Evolutionary conservation across 1,140 invertebrate genomes (phyloP), one percentile per base, ranked within the genome.

Genomic region (Leptinotarsa texana): DNA sequence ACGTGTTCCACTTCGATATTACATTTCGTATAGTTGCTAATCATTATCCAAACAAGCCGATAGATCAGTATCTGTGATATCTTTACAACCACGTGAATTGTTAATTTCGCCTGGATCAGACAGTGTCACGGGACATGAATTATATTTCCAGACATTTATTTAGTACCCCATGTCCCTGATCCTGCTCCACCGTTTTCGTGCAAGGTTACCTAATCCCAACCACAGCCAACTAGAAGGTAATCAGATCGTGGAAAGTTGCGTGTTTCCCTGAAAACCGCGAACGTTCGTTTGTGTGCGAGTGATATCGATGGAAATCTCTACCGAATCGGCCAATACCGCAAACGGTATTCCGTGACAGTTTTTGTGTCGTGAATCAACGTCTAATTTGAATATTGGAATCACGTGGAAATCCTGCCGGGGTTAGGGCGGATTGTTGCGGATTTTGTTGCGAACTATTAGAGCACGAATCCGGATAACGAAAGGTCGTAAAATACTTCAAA

Each of bases 311-410:
- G 17, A 57, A 57, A 57, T 57, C 51, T 57, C 51, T 0, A 57
- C 51, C 51, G 51, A 57, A 57, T 57, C 13, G n/a, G n/a, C 51
- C 51, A 15, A 17, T 18, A 57, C 51, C 2, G 51, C 51, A 57
- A 17, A 57, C 51, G n/a, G 51, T 57, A 57, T 57, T 57, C 51
- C 51, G 51, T 57, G 51, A 57, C 51, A 57, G 51, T 57, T 57
- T 57, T 57, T 57, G 6, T n/a, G 51, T 57, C 51, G 15, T 57
- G 11, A 57, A 57, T 57, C n/a, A 57, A 57, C 51, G 51, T 57
- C 51, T 57, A 57, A 57, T 57, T 57, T 57, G 15, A 57, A 57
- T 57, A 57, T 57, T n/a, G 51, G 51, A 57, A 57, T 57, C 51
- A 57, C 51, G 51, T 57, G 15, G 51, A 57, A 57, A 57, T 57